phyloP scores from a whole-genome alignment of 1,140 invertebrate species.

The Nasonia giraulti region DNA sequence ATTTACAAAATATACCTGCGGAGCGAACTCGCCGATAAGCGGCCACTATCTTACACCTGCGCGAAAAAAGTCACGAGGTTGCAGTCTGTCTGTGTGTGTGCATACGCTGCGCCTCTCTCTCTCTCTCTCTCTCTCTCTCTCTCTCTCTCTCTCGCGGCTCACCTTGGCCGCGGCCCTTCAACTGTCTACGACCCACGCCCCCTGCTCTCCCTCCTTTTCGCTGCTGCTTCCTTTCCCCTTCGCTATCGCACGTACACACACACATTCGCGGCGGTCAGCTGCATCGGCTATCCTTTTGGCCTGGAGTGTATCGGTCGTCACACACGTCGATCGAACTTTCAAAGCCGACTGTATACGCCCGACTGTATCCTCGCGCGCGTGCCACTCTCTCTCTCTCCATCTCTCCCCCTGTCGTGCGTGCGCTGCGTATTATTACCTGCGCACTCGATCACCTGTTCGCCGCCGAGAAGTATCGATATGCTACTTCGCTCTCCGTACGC shows the following conservation, averaged over 20 bases:
- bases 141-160: constrained; percentile 54
- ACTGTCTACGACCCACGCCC: constrained; percentile 64
- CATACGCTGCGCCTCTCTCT: background rate
- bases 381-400: no score
- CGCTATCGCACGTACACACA: background rate
- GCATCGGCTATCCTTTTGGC: background rate
- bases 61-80: background rate
- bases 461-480: background rate
- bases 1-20: background rate
- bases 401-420: no score
- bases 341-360: background rate
- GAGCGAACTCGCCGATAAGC: background rate
- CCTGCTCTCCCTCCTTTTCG: constrained; percentile 10
- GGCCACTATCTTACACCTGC: background rate
- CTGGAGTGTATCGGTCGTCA: background rate
- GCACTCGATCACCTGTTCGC: constrained; percentile 38
- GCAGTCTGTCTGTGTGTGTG: no score
- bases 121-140: constrained; percentile 24
- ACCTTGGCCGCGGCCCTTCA: constrained; percentile 72
- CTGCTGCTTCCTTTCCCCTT: background rate
- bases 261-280: background rate
- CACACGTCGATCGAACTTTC: constrained; percentile 2
- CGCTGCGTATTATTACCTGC: constrained; percentile 27
- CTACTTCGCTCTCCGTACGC: background rate
- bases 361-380: constrained; percentile 46